A percentile compares a stretch with the other conserved stretches of the same genome.
These are phyloP conservation scores for Poeciliopsis retropinna DNA, from an alignment of 2,113 vertebrate species.

Conservation along the genomic window DNA sequence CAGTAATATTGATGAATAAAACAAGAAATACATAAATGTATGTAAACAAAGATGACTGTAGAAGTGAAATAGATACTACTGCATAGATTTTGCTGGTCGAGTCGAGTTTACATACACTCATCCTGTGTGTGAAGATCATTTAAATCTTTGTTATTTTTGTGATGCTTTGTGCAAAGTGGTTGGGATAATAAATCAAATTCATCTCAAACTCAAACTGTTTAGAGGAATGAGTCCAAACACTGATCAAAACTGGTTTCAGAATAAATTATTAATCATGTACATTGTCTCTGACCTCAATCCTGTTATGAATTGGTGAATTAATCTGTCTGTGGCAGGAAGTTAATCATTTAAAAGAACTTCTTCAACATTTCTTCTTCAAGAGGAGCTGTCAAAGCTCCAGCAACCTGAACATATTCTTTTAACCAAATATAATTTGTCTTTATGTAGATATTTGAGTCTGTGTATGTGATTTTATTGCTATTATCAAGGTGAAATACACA, in stretches of 20 bases:
- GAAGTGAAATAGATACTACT: neutral
- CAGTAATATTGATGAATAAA: neutral
- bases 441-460: neutral
- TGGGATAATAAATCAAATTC: neutral
- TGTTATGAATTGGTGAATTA: neutral
- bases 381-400: neutral
- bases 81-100: neutral
- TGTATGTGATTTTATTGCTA: neutral
- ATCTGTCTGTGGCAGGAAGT: neutral
- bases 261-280: neutral
- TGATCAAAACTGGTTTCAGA: neutral
- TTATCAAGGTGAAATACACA: neutral
- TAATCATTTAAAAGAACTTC: neutral
- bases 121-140: neutral
- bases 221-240: neutral
- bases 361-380: neutral
- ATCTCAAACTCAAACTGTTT: too few species aligned
- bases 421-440: neutral
- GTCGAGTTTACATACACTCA: neutral
- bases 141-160: neutral
- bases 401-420: neutral
- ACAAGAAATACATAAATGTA: neutral
- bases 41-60: neutral
- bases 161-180: neutral
- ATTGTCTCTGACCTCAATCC: neutral